These are phyloP conservation scores for Elgaria multicarinata DNA, from an alignment of 2,113 vertebrate species.

Conservation along the genomic window DNA sequence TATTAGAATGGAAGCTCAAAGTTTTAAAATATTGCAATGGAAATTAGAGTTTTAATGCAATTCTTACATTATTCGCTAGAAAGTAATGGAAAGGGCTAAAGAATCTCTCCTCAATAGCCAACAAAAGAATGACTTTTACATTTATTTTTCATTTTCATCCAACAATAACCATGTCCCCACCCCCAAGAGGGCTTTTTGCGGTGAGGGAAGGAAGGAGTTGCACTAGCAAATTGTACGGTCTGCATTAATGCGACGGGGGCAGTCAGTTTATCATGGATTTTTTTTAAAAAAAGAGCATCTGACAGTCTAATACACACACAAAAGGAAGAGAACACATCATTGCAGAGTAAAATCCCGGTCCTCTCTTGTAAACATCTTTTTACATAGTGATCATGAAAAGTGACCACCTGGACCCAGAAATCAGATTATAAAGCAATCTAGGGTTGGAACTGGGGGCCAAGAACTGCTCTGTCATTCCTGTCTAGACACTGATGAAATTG, in stretches of 20 bases:
- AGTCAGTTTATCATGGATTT: too few species aligned
- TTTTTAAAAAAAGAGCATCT: not conserved
- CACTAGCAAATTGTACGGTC: not conserved
- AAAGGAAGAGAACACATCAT: not conserved
- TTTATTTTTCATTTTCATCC: not conserved
- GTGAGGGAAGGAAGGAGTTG: not conserved
- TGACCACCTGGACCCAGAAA: constrained; percentile 18
- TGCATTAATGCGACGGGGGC: not conserved
- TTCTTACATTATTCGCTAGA: constrained; percentile 66
- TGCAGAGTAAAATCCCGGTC: not conserved
- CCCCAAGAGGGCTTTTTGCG: not conserved
- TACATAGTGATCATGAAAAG: not conserved
- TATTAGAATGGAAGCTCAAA: constrained; percentile 70
- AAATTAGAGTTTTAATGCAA: constrained; percentile 70
- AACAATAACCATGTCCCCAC: not conserved
- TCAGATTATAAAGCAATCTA: constrained; percentile 24
- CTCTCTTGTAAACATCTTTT: constrained; percentile 17
- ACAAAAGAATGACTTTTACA: not conserved
- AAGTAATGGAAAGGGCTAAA: constrained; percentile 39
- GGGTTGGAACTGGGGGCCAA: constrained; percentile 30
- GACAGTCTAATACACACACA: not conserved
- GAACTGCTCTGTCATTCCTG: constrained; percentile 31
- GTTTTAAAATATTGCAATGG: constrained; percentile 56
- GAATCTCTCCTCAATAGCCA: constrained; percentile 48
- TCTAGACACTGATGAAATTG: constrained; percentile 25